Conservation (phyloP, 2,888 invertebrate genomes). For the Spialia ferax region DNA sequence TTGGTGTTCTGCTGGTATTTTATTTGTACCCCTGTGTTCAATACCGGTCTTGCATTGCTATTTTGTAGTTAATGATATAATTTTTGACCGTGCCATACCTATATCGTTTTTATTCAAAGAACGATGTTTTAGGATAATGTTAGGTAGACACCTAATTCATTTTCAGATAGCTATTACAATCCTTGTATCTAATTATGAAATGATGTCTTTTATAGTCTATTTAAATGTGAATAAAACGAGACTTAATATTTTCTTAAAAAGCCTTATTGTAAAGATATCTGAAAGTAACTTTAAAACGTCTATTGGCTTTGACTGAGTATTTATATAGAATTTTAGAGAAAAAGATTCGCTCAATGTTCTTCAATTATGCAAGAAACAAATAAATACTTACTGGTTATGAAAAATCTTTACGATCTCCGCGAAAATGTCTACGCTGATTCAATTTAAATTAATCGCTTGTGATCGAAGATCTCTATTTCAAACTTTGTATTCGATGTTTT, state of each 20-base stretch:
- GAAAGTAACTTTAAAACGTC: constrained; percentile 31
- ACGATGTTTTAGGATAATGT: constrained; percentile 39
- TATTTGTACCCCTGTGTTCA: constrained; percentile 9
- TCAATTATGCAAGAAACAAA: not conserved
- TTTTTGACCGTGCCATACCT: constrained; percentile 55
- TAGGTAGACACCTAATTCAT: too few species aligned
- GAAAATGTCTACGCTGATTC: not conserved
- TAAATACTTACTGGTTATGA: not conserved
- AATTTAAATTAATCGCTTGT: constrained; percentile 5
- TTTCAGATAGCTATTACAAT: constrained; percentile 11
- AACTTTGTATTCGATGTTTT: not conserved
- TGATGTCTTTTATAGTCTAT: constrained; percentile 38
- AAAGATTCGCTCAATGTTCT: not conserved
- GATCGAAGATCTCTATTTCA: constrained; percentile 27
- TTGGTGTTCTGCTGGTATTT: not conserved
- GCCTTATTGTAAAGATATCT: constrained; percentile 31
- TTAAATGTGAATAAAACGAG: constrained; percentile 40
- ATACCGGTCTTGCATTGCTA: constrained; percentile 35
- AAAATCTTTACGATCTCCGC: not conserved
- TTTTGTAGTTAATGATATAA: constrained; percentile 37
- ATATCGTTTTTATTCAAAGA: constrained; percentile 31
- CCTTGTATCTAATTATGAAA: constrained; percentile 28
- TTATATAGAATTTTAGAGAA: not conserved
- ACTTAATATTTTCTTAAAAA: constrained; percentile 37
- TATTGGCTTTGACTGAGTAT: constrained; percentile 26